A percentile compares a stretch with the other conserved stretches of the same genome.
Conservation (phyloP, 2,888 invertebrate genomes). For the Hirtodrosophila cameraria region DNA sequence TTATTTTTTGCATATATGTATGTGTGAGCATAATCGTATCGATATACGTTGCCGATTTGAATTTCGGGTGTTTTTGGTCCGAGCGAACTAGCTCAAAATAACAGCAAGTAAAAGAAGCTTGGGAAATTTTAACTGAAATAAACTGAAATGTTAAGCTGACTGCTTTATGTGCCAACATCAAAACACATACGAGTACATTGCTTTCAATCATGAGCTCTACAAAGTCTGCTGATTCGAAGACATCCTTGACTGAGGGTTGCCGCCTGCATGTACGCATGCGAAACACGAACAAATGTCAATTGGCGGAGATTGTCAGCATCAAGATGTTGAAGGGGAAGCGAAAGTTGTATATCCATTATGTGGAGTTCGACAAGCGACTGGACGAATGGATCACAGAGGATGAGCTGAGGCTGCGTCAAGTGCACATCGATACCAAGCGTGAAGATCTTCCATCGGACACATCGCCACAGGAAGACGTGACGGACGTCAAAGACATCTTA, state of each 20-base stretch:
- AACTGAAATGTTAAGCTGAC: no score
- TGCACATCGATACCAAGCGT: conserved; percentile 93
- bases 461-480: no score
- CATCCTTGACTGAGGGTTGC: conserved; percentile 94
- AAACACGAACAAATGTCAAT: conserved; percentile 95
- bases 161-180: no score
- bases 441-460: no score
- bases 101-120: no score
- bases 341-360: conserved; percentile 97
- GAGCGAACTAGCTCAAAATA: no score
- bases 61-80: no score
- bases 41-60: no score
- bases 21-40: no score
- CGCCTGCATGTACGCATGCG: conserved; percentile 97
- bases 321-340: conserved; percentile 90
- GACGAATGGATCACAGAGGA: conserved; percentile 99
- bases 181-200: no score
- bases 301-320: conserved; percentile 97
- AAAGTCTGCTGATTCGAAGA: conserved; percentile 84
- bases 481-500: conserved; percentile 82
- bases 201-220: conserved; percentile 6
- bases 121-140: no score
- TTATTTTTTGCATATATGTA: no score
- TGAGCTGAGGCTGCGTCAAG: conserved; percentile 94
- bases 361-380: conserved; percentile 98